Evolutionary conservation across 2,797 vertebrate species (phyloP).

Genomic region (Galaxias olidus): DNA sequence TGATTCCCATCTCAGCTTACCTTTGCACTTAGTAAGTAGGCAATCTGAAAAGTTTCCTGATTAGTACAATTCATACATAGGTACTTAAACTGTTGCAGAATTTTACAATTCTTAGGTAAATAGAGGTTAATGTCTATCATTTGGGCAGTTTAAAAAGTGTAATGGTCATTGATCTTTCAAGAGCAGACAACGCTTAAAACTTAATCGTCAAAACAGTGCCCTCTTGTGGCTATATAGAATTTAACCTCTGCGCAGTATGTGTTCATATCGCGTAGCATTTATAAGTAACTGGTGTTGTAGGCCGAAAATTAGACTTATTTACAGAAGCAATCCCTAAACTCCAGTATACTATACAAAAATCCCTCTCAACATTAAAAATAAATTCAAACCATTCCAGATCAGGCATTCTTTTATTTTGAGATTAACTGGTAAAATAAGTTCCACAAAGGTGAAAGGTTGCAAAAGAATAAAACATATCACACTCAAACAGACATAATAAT

Average conservation of each 20-base stretch:
- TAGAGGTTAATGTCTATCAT: too few species aligned
- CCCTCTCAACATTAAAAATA: not conserved
- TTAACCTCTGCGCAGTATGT: not conserved
- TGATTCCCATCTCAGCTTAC: too few species aligned
- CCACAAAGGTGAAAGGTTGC: constrained; percentile 52
- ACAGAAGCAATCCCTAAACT: not conserved
- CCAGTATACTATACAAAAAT: not conserved
- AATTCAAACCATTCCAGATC: constrained; percentile 33
- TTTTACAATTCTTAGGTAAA: too few species aligned
- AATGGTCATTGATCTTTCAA: too few species aligned
- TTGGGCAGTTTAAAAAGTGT: too few species aligned
- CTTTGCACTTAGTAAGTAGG: too few species aligned
- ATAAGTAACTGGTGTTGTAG: too few species aligned
- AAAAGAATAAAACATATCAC: constrained; percentile 38
- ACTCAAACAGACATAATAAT: constrained; percentile 49
- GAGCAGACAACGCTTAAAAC: not conserved
- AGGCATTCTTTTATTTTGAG: constrained; percentile 62
- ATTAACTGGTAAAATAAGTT: constrained; percentile 64
- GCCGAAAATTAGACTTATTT: not conserved
- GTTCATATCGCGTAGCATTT: too few species aligned
- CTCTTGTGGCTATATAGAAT: constrained; percentile 2
- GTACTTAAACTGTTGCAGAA: too few species aligned
- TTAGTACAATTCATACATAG: too few species aligned
- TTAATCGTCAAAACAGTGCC: not conserved
- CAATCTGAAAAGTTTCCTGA: too few species aligned